Percentiles rank a stretch among this genome's conserved stretches.
These are phyloP conservation scores for Pseudorasbora parva DNA, from an alignment of 2,113 vertebrate species.

Conservation along the genomic window DNA sequence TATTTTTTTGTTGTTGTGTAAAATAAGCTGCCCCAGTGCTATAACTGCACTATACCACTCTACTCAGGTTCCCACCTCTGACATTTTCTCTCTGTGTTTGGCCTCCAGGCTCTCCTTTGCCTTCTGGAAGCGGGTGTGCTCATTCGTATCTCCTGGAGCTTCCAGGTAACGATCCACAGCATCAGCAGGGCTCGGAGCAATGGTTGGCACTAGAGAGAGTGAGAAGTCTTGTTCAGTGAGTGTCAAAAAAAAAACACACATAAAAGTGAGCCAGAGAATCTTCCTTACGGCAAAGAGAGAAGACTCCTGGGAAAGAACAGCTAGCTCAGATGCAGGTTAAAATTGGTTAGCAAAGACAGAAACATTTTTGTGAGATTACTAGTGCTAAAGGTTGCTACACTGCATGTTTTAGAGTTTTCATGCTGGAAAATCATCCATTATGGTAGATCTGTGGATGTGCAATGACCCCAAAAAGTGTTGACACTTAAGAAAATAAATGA, in stretches of 20 bases:
- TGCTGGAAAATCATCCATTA: not conserved
- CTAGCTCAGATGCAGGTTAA: conserved; percentile 19
- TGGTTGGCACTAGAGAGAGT: conserved; percentile 77
- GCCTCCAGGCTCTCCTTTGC: conserved; percentile 96
- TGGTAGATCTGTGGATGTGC: not conserved
- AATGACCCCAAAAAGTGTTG: not conserved
- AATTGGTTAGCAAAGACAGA: conserved; percentile 18
- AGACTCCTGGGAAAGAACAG: conserved; percentile 6
- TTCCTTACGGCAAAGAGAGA: conserved; percentile 1
- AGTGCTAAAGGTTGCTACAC: not conserved
- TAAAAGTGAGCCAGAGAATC: not conserved
- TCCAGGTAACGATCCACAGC: conserved; percentile 95
- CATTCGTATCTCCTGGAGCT: conserved; percentile 89
- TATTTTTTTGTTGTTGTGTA: no score
- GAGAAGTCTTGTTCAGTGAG: not conserved
- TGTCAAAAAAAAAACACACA: not conserved
- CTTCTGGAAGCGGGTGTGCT: conserved; percentile 92
- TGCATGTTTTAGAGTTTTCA: not conserved
- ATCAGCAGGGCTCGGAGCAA: conserved; percentile 86
- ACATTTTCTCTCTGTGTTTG: conserved; percentile 92
- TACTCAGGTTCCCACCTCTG: conserved; percentile 77
- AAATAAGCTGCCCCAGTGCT: not conserved
- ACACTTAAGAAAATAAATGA: not conserved
- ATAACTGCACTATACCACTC: not conserved
- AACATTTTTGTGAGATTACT: conserved; percentile 4